A percentile compares a stretch with the other conserved stretches of the same genome.
Conservation (phyloP, 2,888 invertebrate species). For the Polydrusus pterygomalis region DNA sequence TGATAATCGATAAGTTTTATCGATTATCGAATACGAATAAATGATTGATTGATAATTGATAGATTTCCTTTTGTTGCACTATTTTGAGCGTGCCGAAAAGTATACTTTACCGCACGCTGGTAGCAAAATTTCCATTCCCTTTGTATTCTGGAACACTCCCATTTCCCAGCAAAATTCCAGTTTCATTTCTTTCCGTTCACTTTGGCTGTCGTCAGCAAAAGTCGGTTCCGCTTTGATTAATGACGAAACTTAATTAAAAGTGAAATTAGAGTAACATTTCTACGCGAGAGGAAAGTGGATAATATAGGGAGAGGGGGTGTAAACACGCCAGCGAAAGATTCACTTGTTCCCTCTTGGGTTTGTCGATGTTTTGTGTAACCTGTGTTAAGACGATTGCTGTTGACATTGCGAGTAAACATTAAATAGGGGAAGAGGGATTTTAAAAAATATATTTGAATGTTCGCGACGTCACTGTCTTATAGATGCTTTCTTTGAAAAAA, state of each 20-base stretch:
- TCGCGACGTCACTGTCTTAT: too few species aligned
- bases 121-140: neutral
- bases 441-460: too few species aligned
- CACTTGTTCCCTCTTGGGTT: constrained; percentile 28
- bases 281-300: constrained; percentile 61
- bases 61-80: too few species aligned
- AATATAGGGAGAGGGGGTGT: too few species aligned
- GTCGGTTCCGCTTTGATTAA: constrained; percentile 71
- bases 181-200: constrained; percentile 47
- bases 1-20: too few species aligned
- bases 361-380: constrained; percentile 17
- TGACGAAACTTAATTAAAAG: constrained; percentile 75
- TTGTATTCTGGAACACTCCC: constrained; percentile 32
- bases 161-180: constrained; percentile 11
- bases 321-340: constrained; percentile 18
- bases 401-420: neutral
- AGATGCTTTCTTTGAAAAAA: too few species aligned
- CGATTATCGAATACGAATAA: too few species aligned
- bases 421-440: too few species aligned
- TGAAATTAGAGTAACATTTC: constrained; percentile 72
- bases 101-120: too few species aligned
- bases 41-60: too few species aligned
- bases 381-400: neutral
- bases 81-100: too few species aligned
- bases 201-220: constrained; percentile 54